Conservation (phyloP, 1,140 invertebrate genomes). For the silkworm (Bombyx mori) region ASM3026992v2 NC_085130.1:10092501-10093000, state of each 20-base stretch:
- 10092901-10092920: constrained; percentile 32
- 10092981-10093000: constrained; percentile 19
- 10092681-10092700: constrained; percentile 21
- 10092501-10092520: no score
- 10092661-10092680: no score
- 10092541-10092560: no score
- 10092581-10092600: no score
- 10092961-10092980: constrained; percentile 39
- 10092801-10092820: constrained; percentile 36
- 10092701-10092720: constrained; percentile 32
- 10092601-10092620: no score
- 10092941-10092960: constrained; percentile 54
- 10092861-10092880: constrained; percentile 31
- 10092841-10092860: constrained; percentile 41
- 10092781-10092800: constrained; percentile 27
- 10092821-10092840: constrained; percentile 56
- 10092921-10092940: constrained; percentile 49
- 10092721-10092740: constrained; percentile 37
- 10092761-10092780: constrained; percentile 31
- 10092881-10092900: constrained; percentile 47
- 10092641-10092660: no score
- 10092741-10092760: constrained; percentile 23
- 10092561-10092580: no score
- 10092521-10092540: no score
- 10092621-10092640: no score